These are phyloP conservation scores for Diabrotica virgifera DNA, from an alignment of 1,140 invertebrate species.

Conservation along the genomic window DNA sequence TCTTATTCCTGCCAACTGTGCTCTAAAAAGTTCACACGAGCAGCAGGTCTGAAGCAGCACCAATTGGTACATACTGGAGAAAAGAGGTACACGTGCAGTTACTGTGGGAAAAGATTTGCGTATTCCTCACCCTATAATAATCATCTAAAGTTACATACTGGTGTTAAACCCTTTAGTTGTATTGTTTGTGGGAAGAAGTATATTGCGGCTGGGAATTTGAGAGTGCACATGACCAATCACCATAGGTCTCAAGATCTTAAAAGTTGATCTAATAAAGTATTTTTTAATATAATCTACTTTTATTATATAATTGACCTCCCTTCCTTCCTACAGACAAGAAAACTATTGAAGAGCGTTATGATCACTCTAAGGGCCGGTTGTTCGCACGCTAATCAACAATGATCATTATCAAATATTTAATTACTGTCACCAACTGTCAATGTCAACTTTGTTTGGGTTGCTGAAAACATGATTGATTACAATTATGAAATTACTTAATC, in stretches of 20 bases:
- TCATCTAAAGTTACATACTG: constrained; percentile 59
- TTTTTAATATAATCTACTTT: too few species aligned
- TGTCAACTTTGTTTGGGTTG: too few species aligned
- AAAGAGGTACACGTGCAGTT: constrained; percentile 62
- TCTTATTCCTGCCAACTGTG: constrained; percentile 68
- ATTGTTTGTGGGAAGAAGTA: constrained; percentile 64
- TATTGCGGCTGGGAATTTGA: constrained; percentile 59
- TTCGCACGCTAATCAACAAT: too few species aligned
- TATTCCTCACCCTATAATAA: constrained; percentile 67
- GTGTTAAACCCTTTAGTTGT: constrained; percentile 73
- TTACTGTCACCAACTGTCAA: too few species aligned
- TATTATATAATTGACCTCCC: too few species aligned
- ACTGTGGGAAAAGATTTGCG: constrained; percentile 75
- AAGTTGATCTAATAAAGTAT: too few species aligned
- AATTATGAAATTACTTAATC: too few species aligned
- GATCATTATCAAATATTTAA: too few species aligned
- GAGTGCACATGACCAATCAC: constrained; percentile 56
- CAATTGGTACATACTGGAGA: constrained; percentile 64
- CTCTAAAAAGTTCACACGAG: constrained; percentile 60
- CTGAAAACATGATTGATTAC: too few species aligned
- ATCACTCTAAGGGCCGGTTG: too few species aligned
- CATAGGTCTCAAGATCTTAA: neutral
- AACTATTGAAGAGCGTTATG: too few species aligned
- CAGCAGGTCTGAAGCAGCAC: constrained; percentile 60
- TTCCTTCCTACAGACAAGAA: too few species aligned